phyloP scores from a whole-genome alignment of 1,140 invertebrate genomes.

The Drosophila oshimai region DNA sequence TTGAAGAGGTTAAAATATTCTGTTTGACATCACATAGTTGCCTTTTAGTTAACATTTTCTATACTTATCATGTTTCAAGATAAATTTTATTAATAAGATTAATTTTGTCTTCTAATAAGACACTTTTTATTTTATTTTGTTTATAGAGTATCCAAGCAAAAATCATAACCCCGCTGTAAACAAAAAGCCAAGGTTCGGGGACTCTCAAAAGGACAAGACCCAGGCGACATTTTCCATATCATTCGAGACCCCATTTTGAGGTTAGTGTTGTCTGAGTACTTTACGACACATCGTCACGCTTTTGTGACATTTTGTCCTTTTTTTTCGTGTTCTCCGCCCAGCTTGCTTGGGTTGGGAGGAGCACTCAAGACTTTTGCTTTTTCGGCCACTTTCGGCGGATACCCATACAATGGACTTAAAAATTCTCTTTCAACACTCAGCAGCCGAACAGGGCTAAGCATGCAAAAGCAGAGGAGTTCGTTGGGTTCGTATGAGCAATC shows the following conservation, averaged over 20 bases:
- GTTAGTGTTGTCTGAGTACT: constrained; percentile 60
- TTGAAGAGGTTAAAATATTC: no score
- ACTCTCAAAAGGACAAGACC: neutral
- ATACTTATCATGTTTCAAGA: no score
- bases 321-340: constrained; percentile 16
- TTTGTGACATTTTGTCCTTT: constrained; percentile 81
- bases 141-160: neutral
- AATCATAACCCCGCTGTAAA: neutral
- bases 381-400: constrained; percentile 60
- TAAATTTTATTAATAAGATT: no score
- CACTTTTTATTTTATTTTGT: neutral
- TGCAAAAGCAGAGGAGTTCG: constrained; percentile 44
- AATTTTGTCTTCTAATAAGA: no score
- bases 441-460: constrained; percentile 45
- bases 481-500: constrained; percentile 73
- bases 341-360: constrained; percentile 16
- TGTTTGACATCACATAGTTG: no score
- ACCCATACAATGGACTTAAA: constrained; percentile 71
- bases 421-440: constrained; percentile 75
- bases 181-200: constrained; percentile 23
- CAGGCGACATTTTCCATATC: constrained; percentile 35
- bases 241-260: constrained; percentile 46
- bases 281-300: constrained; percentile 82
- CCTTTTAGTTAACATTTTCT: no score
- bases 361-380: constrained; percentile 59